Evolutionary conservation across 2,888 invertebrate species (phyloP), one percentile per base, ranked within the genome.

Genomic region (Esperia sulphurella): DNA sequence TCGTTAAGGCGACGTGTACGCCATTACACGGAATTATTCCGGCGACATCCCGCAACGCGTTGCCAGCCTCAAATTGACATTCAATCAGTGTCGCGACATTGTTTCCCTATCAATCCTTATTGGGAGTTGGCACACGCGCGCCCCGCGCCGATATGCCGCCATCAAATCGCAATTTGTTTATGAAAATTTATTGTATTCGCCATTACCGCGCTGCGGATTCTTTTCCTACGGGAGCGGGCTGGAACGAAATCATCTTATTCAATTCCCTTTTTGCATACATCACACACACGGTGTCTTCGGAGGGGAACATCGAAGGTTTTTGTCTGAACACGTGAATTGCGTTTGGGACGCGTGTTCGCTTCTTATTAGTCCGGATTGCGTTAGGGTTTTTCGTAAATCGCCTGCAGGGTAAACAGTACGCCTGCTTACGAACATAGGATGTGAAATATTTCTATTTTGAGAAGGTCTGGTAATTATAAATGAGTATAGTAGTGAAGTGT

Each of bases 101-200:
- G 88, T 88, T 88, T 88, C 79, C 83, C 83, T 87, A 88, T 88
- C 87, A 87, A 87, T 88, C 82, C 83, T 83, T 85, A 85, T 88
- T 86, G 87, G 80, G 64, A 86, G 76, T 79, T 70, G 70, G 76
- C 79, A 70, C 85, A 80, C 86, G 80, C 81, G 63, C 73, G 51
- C 59, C 46, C 45, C 63, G 62, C 71, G 72, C 79, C 77, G 80
- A 79, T 80, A 78, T 79, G 76, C 70, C 75, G 77, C 86, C 88
- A 89, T 89, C 89, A 89, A 89, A 89, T 79, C 79, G 86, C 87
- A 87, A 89, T 89, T 89, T 89, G 89, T 89, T 89, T 89, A 89
- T 89, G 89, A 89, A 89, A 89, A 89, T 89, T 89, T 89, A 89
- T 89, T 87, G 88, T 88, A 89, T 88, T 88, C 80, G 81, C 87